Base-by-base conservation (phyloP, 2,888 invertebrate species). In the Caenorhabditis sp. region DNA sequence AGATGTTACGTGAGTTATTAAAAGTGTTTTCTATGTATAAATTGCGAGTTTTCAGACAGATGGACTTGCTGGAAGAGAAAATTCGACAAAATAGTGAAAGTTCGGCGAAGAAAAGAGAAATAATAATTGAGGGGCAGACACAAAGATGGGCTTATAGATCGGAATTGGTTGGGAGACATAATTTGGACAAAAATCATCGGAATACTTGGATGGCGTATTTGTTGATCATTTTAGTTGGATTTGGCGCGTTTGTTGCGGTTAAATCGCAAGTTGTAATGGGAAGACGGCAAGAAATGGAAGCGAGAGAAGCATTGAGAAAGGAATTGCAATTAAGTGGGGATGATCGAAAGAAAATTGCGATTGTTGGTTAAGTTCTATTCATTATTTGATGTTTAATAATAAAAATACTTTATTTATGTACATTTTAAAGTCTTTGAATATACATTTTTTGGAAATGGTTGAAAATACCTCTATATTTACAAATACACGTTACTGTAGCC, bases 141-240 rank as follows among this genome's bases (percentile, higher is more conserved):
- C 77, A 77, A 49, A 50, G 76, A 60, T 85, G 84, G 84, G 81
- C 80, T 26, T 85, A 85, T 63, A 62, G 85, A 60, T 83, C 83
- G 5, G 85, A 85, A 80, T 65, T 84, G 31, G 85, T 85, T 20
- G 76, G 75, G 10, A 64, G 71, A 14, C 75, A 70, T 17, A 81
- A 71, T 17, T 75, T 85, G 21, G 83, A 85, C 67, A 80, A 79
- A 63, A 67, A 80, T 25, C 85, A 85, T 59, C 67, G 76, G 20
- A 71, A 78, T 63, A 83, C 81, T 14, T 85, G 85, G 85, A 66
- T 82, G 17, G 76, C 81, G 0, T 85, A 84, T 63, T 69, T 66
- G 1, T 26, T 78, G 27, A 83, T 83, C 57, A 81, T 83, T 57
- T 31, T 84, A 8, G 52, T 84, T 36, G 85, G 85, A 43, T 84